Evolutionary conservation across 2,797 vertebrate genomes (phyloP).

Genomic region (Aselliscus stoliczkanus): DNA sequence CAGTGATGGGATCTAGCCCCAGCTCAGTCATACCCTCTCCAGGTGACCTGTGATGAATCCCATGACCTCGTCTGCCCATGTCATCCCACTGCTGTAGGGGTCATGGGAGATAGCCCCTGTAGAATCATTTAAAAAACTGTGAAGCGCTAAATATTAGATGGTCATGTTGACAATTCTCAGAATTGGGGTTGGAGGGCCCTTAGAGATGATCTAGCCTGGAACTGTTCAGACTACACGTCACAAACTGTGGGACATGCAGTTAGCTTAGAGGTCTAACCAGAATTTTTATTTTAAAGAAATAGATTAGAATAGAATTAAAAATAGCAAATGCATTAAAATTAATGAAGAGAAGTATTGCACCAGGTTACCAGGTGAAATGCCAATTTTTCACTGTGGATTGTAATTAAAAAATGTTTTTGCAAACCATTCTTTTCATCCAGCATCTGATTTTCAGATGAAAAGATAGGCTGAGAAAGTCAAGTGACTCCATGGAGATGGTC

Average conservation of each 20-base stretch:
- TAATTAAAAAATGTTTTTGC: background rate
- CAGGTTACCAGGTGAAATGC: background rate
- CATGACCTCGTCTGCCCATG: background rate
- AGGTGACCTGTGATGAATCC: background rate
- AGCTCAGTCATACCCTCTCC: accelerated
- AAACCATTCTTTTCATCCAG: background rate
- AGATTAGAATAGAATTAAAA: background rate
- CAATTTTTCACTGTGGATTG: background rate
- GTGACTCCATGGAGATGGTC: background rate
- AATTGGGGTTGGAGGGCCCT: background rate
- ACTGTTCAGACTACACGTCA: background rate
- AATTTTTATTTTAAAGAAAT: background rate
- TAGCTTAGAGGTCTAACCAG: background rate
- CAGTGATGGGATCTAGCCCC: background rate
- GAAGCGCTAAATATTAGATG: background rate
- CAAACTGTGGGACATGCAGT: background rate
- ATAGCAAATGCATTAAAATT: background rate
- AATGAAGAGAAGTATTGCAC: background rate
- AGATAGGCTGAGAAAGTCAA: background rate
- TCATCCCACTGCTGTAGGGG: background rate
- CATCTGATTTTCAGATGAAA: background rate
- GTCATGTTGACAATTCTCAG: background rate
- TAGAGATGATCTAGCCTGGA: background rate
- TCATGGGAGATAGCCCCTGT: background rate
- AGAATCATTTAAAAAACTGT: conserved; percentile 1